phyloP scores from a whole-genome alignment of 2,888 invertebrate genomes.

The Oegoconia quadripuncta region DNA sequence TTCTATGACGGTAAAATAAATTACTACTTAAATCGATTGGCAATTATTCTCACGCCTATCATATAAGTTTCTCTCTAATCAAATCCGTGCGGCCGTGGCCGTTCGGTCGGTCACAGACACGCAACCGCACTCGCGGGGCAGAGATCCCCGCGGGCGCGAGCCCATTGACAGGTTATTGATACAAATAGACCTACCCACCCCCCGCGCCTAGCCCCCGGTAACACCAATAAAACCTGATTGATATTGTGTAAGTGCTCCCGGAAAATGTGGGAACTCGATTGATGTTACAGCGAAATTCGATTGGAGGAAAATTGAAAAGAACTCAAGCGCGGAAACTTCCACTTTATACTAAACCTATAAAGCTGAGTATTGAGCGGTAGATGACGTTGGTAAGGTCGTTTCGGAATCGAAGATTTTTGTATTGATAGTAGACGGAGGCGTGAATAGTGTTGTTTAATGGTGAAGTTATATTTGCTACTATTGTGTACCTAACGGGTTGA shows the following conservation, averaged over 20 bases:
- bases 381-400: slow-evolving; percentile 32
- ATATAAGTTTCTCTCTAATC: slow-evolving; percentile 59
- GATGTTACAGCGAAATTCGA: slow-evolving; percentile 77
- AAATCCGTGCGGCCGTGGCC: slow-evolving; percentile 73
- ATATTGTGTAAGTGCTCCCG: slow-evolving; percentile 78
- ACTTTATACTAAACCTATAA: slow-evolving; percentile 32
- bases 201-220: slow-evolving; percentile 54
- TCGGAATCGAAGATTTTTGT: slow-evolving; percentile 37
- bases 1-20: too few species aligned
- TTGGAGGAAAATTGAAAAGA: slow-evolving; percentile 78
- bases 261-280: slow-evolving; percentile 80
- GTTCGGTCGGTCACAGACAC: slow-evolving; percentile 53
- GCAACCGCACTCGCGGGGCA: slow-evolving; percentile 57
- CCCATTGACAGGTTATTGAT: slow-evolving; percentile 80
- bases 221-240: slow-evolving; percentile 80
- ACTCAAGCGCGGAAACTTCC: slow-evolving; percentile 35
- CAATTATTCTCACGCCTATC: slow-evolving; percentile 50
- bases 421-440: slow-evolving; percentile 69
- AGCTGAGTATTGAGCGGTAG: slow-evolving; percentile 31
- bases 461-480: slow-evolving; percentile 42
- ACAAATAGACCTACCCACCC: slow-evolving; percentile 71
- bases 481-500: slow-evolving; percentile 14
- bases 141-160: slow-evolving; percentile 64
- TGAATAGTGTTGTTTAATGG: slow-evolving; percentile 69
- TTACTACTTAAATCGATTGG: too few species aligned